These are phyloP conservation scores for Gastrophryne carolinensis DNA, from an alignment of 2,797 vertebrate genomes.

Conservation along the genomic window DNA sequence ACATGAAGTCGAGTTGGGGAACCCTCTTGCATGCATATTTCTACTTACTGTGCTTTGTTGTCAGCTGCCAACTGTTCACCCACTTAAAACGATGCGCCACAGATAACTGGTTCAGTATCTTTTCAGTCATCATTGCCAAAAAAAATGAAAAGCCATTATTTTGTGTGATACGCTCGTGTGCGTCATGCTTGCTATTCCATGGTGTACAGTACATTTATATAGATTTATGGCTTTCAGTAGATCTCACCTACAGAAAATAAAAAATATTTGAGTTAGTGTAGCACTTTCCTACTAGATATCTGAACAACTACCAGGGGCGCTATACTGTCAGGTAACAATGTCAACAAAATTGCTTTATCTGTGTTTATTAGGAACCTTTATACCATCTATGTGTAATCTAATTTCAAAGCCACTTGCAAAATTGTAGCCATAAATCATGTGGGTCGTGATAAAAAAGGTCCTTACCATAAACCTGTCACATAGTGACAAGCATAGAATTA, in stretches of 20 bases:
- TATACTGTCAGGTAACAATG: neutral
- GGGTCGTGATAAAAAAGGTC: neutral
- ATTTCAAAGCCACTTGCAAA: conserved; percentile 8
- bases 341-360: conserved; percentile 9
- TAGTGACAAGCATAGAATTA: no score
- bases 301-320: neutral
- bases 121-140: neutral
- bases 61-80: conserved; percentile 17
- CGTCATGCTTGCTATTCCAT: neutral
- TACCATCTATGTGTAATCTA: conserved; percentile 1
- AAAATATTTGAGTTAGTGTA: neutral
- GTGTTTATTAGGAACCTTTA: neutral
- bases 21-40: no score
- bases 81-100: conserved; percentile 21
- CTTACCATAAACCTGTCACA: no score
- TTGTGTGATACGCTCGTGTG: neutral
- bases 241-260: neutral
- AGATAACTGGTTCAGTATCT: neutral
- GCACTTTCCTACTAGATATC: neutral
- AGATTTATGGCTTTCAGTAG: neutral
- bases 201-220: neutral
- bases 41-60: no score
- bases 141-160: neutral
- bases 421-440: conserved; percentile 25
- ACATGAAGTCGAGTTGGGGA: no score